A percentile compares a stretch with the other conserved stretches of the same genome.
Evolutionary conservation across 1,140 invertebrate species (phyloP).

Genomic region (Oedothorax gibbosus): DNA sequence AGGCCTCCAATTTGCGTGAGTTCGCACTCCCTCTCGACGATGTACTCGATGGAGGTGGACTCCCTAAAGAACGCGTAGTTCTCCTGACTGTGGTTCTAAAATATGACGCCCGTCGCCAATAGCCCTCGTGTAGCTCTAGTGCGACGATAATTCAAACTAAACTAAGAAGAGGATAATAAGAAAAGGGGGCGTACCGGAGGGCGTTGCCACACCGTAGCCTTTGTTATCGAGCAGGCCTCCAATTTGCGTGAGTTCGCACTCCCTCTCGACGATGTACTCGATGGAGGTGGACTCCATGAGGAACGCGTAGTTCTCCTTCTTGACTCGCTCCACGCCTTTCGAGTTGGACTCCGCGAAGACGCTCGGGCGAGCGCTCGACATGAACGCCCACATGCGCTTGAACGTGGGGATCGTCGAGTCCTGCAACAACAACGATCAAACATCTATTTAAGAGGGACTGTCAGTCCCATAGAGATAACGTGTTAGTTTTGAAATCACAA

Average conservation of each 20-base stretch:
- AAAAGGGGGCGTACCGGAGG: slow-evolving; percentile 61
- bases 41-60: slow-evolving; percentile 83
- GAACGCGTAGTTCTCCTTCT: slow-evolving; percentile 80
- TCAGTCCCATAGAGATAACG: no score
- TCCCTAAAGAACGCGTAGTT: slow-evolving; percentile 87
- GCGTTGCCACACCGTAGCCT: slow-evolving; percentile 71
- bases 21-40: slow-evolving; percentile 80
- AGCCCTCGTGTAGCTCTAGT: no score
- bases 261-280: slow-evolving; percentile 81
- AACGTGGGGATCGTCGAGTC: slow-evolving; percentile 91
- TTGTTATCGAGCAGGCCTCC: slow-evolving; percentile 79
- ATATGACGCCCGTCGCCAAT: no score
- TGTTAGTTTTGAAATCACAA: no score
- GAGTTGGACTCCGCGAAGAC: slow-evolving; percentile 85
- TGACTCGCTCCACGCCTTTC: slow-evolving; percentile 88
- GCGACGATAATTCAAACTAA: no score
- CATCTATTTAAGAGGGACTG: no score
- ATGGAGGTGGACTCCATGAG: slow-evolving; percentile 88
- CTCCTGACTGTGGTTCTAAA: no score
- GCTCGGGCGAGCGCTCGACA: slow-evolving; percentile 81
- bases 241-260: slow-evolving; percentile 82
- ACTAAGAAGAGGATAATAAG: no score
- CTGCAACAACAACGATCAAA: no score
- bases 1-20: slow-evolving; percentile 81
- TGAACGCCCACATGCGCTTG: slow-evolving; percentile 85